These are phyloP conservation scores for Macquaria australasica DNA, from an alignment of 2,113 vertebrate species.

Conservation along the genomic window DNA sequence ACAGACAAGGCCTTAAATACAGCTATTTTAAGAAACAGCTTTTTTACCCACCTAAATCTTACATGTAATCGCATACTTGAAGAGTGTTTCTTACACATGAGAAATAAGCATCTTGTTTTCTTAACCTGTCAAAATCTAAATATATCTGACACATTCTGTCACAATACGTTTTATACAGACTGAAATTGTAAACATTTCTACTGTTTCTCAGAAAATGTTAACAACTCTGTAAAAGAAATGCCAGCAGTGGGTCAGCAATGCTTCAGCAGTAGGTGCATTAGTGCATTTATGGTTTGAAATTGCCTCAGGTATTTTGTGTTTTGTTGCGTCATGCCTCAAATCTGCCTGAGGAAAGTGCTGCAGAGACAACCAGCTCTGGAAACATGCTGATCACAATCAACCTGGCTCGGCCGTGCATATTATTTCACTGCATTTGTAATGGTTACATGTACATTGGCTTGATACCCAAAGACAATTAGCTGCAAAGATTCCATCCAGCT, in stretches of 20 bases:
- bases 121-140: not conserved
- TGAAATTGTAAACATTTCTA: not conserved
- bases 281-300: conserved; percentile 41
- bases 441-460: conserved; percentile 54
- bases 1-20: not conserved
- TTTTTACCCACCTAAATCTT: not conserved
- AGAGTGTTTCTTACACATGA: not conserved
- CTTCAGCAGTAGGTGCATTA: conserved; percentile 30
- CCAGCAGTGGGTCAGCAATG: conserved; percentile 7
- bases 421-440: conserved; percentile 62
- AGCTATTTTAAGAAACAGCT: not conserved
- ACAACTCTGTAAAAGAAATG: not conserved
- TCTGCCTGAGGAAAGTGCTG: conserved; percentile 43
- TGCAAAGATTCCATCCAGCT: conserved; percentile 53
- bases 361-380: conserved; percentile 37
- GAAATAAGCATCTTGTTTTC: conserved; percentile 14
- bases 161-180: not conserved
- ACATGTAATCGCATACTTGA: not conserved
- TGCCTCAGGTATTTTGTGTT: conserved; percentile 54
- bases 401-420: conserved; percentile 32
- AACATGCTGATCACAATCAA: conserved; percentile 50
- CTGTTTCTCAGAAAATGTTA: too few relatives aligned
- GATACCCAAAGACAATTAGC: conserved; percentile 63
- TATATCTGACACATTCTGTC: not conserved
- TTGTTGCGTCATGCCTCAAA: conserved; percentile 61